Conservation (phyloP, 2,888 invertebrate species). For the Eilema caniola region DNA sequence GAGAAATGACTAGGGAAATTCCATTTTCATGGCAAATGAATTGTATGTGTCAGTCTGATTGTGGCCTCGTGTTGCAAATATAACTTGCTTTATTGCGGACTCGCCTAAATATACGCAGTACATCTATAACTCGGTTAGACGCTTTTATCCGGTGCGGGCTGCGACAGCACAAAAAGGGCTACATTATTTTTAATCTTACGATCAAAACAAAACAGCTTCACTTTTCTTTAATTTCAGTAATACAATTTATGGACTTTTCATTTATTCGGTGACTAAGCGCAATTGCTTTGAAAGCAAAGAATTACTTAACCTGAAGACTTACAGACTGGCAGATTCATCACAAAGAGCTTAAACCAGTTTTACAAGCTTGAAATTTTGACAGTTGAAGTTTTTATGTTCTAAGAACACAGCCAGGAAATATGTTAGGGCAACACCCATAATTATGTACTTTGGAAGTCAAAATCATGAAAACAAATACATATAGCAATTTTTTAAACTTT, state of each 20-base stretch:
- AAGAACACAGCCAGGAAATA: too few species aligned
- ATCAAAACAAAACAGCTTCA: not conserved
- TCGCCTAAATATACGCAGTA: slow-evolving; percentile 27
- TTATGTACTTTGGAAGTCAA: too few species aligned
- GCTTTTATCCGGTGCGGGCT: slow-evolving; percentile 19
- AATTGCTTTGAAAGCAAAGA: not conserved
- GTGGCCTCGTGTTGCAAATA: slow-evolving; percentile 44
- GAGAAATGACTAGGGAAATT: slow-evolving; percentile 49
- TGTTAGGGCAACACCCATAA: too few species aligned
- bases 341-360: not conserved
- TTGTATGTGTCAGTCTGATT: slow-evolving; percentile 44
- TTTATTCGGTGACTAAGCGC: not conserved
- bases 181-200: slow-evolving; percentile 32
- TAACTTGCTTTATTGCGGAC: slow-evolving; percentile 42
- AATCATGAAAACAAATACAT: too few species aligned
- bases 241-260: not conserved
- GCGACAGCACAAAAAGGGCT: slow-evolving; percentile 24
- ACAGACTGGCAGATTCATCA: not conserved
- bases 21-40: slow-evolving; percentile 48
- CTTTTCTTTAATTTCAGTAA: not conserved
- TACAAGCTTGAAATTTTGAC: not conserved
- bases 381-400: too few species aligned
- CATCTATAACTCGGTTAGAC: slow-evolving; percentile 6
- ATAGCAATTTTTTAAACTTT: too few species aligned
- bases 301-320: not conserved